Evolutionary conservation across 2,888 invertebrate genomes (phyloP), one percentile per base, ranked within the genome.

Genomic region (Cremastinae sp.): DNA sequence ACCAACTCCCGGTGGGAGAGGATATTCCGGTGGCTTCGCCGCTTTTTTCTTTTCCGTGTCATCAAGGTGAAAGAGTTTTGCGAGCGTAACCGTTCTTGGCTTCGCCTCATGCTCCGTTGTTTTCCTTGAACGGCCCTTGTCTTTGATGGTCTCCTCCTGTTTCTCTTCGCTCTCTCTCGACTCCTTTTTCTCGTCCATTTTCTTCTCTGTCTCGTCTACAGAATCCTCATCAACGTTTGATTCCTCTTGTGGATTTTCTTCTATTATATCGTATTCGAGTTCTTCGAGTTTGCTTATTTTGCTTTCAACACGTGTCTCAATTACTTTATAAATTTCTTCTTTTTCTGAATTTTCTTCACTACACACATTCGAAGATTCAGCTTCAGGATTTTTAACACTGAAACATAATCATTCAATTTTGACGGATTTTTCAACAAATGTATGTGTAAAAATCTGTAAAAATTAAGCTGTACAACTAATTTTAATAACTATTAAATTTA

Each of bases 31-130:
- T 35, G 79, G 69, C 64, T 76, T 77, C 1, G 45, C 35, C 10
- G 75, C 76, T 59, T 77, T 79, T 7, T 69, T 59, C 68, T 80
- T 78, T 62, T 79, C 79, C n/a, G 10, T 39, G 8, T 47, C 69
- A 61, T 79, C 81, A 18, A n/a, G 39, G n/a, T 22, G 1, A 5
- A 41, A 1, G 9, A 39, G 1, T 22, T 14, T 28, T 56, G 14
- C 14, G 12, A 45, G 4, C 12, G 4, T n/a, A 12, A 45, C 20
- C 5, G 18, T 49, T 53, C 41, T 53, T 56, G 45, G 68, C 61
- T 59, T 77, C 74, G 55, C 59, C 28, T 9, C 64, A 0, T n/a
- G 8, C 8, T 16, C 5, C 47, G 58, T 55, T 43, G 18, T 61
- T 73, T 75, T 66, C 70, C 18, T 64, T 78, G 41, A 43, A 59